Conservation (phyloP, 2,797 vertebrate species). For the Schizothorax lantsangensis region DNA sequence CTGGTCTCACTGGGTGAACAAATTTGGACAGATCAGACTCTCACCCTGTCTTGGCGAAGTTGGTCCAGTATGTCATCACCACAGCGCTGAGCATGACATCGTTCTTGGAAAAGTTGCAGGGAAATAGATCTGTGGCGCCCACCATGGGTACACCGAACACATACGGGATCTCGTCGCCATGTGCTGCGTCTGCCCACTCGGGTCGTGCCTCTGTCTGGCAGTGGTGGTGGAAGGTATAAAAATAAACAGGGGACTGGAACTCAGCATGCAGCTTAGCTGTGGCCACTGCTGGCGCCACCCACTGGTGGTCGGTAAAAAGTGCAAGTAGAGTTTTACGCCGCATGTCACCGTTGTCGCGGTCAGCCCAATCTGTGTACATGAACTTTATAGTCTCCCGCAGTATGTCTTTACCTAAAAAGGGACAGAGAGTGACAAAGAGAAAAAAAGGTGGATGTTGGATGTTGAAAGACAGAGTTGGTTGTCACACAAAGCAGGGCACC, state of each 20-base stretch:
- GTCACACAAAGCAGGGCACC: constrained; percentile 28
- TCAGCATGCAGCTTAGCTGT: constrained; percentile 95
- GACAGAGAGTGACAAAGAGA: constrained; percentile 40
- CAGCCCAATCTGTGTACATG: constrained; percentile 99
- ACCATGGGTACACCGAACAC: constrained; percentile 97
- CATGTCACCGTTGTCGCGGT: constrained; percentile 96
- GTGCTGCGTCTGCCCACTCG: constrained; percentile 94
- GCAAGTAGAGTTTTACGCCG: constrained; percentile 92
- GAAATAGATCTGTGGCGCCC: constrained; percentile 93
- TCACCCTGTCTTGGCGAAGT: constrained; percentile 95
- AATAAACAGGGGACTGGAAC: constrained; percentile 94
- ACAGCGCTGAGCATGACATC: constrained; percentile 96
- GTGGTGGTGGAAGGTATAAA: constrained; percentile 98
- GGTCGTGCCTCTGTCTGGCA: constrained; percentile 95
- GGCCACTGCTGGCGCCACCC: constrained; percentile 96
- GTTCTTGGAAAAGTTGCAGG: constrained; percentile 98
- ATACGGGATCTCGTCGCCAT: constrained; percentile 95
- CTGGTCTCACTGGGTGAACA: not conserved
- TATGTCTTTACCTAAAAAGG: constrained; percentile 86
- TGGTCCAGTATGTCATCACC: constrained; percentile 99
- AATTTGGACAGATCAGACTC: constrained; percentile 20
- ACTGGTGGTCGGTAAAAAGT: constrained; percentile 96
- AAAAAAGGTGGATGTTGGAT: constrained; percentile 19
- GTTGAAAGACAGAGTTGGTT: constrained; percentile 9
- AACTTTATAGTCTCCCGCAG: constrained; percentile 96